These are phyloP conservation scores for Conus canariensis DNA, from an alignment of 2,888 invertebrate genomes.

Conservation along the genomic window DNA sequence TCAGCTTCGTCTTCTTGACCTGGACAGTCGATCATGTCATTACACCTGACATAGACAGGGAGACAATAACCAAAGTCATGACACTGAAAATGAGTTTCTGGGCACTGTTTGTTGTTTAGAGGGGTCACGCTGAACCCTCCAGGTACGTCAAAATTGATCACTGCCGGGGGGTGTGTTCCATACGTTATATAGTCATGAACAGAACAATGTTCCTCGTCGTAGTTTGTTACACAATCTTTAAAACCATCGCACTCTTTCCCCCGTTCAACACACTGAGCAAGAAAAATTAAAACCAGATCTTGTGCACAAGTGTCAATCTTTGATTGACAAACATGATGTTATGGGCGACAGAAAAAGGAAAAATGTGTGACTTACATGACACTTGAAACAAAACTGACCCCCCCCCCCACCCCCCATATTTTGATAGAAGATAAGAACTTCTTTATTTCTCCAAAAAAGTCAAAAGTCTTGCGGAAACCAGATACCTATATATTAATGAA, in stretches of 20 bases:
- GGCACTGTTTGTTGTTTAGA: not conserved
- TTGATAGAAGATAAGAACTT: too few species aligned
- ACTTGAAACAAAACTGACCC: too few species aligned
- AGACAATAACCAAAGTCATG: not conserved
- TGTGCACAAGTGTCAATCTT: not conserved
- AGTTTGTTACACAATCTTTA: conserved; percentile 62
- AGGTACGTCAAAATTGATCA: not conserved
- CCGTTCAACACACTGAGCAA: not conserved
- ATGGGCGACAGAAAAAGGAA: too few species aligned
- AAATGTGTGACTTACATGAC: too few species aligned
- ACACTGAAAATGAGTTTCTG: not conserved
- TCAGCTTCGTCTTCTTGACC: not conserved
- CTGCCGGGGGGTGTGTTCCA: not conserved
- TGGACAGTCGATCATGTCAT: not conserved
- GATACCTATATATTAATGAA: too few species aligned
- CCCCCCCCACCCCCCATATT: too few species aligned
- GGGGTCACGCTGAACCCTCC: not conserved
- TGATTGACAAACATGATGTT: too few species aligned
- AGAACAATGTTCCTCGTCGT: conserved; percentile 59
- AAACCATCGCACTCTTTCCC: conserved; percentile 53
- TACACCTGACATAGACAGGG: not conserved
- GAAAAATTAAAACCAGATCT: not conserved
- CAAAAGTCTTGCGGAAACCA: too few species aligned
- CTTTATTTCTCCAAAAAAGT: too few species aligned
- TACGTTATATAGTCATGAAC: too few species aligned